These are phyloP conservation scores for Cyaniris semiargus DNA, from an alignment of 2,888 invertebrate genomes.

Conservation along the genomic window DNA sequence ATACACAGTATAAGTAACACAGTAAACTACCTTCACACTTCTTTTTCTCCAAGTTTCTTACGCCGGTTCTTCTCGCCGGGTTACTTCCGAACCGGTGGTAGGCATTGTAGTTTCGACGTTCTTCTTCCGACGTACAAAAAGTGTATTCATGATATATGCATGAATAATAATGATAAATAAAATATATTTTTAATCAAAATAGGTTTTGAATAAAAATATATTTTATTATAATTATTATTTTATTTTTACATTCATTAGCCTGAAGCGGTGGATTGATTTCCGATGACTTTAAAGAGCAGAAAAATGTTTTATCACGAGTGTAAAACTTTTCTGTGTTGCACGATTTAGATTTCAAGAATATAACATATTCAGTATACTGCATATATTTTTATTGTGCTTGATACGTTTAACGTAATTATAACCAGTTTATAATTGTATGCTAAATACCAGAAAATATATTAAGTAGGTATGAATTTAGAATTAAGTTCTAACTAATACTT, in stretches of 20 bases:
- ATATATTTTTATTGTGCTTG: neutral
- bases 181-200: too few species aligned
- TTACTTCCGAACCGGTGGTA: neutral
- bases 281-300: neutral
- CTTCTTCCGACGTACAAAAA: too few species aligned
- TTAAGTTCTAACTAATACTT: neutral
- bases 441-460: conserved; percentile 11
- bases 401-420: conserved; percentile 5
- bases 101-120: too few species aligned
- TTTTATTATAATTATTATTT: too few species aligned
- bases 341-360: neutral
- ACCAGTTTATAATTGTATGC: conserved; percentile 6
- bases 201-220: too few species aligned
- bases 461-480: neutral
- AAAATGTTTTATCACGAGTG: neutral
- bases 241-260: too few species aligned
- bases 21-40: neutral
- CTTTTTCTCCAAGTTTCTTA: neutral
- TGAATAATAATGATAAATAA: too few species aligned
- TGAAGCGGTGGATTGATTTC: too few species aligned
- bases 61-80: too few species aligned
- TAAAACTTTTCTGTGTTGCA: neutral
- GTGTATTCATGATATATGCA: too few species aligned
- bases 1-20: neutral
- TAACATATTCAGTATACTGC: neutral